These are phyloP conservation scores for Gasterosteus aculeatus DNA, from an alignment of 2,113 vertebrate species.

Conservation along the genomic window DNA sequence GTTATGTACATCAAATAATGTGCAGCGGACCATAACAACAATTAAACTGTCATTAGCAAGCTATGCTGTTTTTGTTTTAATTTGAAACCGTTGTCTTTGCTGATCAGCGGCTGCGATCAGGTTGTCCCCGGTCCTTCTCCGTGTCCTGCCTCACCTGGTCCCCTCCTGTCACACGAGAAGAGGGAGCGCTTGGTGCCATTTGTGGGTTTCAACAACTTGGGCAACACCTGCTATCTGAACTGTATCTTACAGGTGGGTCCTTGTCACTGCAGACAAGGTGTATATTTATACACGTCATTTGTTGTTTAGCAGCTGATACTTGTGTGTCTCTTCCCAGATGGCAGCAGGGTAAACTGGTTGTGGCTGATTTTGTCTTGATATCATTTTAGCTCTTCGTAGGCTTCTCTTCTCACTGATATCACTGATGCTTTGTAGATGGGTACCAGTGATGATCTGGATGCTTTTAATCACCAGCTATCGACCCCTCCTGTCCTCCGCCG, in stretches of 20 bases:
- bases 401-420: neutral
- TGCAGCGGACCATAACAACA: neutral
- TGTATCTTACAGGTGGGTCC: slow-evolving; percentile 89
- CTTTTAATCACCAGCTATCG: neutral
- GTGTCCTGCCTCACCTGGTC: slow-evolving; percentile 70
- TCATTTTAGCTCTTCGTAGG: neutral
- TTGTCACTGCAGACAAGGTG: too few species aligned
- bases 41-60: neutral
- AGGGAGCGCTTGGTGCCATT: slow-evolving; percentile 90
- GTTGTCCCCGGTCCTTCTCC: slow-evolving; percentile 84
- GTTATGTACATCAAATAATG: neutral
- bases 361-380: neutral
- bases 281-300: neutral
- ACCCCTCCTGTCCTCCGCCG: too few species aligned
- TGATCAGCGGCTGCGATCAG: slow-evolving; percentile 83
- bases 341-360: too few species aligned
- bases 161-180: slow-evolving; percentile 84
- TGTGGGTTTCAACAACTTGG: slow-evolving; percentile 95
- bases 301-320: neutral
- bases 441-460: neutral
- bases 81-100: slow-evolving; percentile 10
- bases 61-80: neutral
- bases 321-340: neutral
- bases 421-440: neutral
- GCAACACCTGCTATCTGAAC: slow-evolving; percentile 98